Percentiles rank a stretch among this genome's conserved stretches.
phyloP scores from a whole-genome alignment of 2,888 invertebrate species.

The Meliscaeva auricollis region DNA sequence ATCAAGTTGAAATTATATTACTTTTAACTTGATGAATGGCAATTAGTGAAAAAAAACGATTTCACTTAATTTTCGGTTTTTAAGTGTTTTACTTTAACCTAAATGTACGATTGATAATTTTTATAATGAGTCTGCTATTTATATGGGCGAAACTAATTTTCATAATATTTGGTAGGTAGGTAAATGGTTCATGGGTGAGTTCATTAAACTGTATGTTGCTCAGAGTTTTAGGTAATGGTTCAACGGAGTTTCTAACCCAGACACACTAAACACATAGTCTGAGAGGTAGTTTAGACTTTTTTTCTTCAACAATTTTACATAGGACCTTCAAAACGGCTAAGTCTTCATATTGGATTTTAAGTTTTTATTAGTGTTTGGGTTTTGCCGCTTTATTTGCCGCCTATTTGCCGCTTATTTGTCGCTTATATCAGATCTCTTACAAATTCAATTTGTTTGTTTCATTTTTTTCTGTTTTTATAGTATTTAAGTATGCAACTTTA shows the following conservation, averaged over 20 bases:
- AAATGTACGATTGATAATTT: slow-evolving; percentile 24
- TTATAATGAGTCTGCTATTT: slow-evolving; percentile 24
- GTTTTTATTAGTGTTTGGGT: too few species aligned
- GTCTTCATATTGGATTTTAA: too few species aligned
- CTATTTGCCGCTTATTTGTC: too few species aligned
- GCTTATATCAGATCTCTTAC: too few species aligned
- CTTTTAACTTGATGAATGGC: slow-evolving; percentile 20
- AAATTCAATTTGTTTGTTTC: too few species aligned
- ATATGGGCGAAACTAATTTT: slow-evolving; percentile 14
- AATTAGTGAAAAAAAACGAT: slow-evolving; percentile 20
- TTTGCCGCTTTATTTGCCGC: too few species aligned
- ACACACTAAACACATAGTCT: slow-evolving; percentile 5
- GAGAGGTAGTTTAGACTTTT: neutral
- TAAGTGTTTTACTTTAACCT: slow-evolving; percentile 7
- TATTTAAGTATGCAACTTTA: neutral
- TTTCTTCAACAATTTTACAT: neutral
- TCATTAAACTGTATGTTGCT: slow-evolving; percentile 37
- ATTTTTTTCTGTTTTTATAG: too few species aligned
- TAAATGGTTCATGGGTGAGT: neutral
- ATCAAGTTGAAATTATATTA: slow-evolving; percentile 24
- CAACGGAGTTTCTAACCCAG: slow-evolving; percentile 1
- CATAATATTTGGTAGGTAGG: neutral
- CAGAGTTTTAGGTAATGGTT: neutral
- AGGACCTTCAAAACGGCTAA: neutral
- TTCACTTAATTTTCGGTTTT: neutral